Base-by-base conservation (phyloP, 2,797 vertebrate species). In the Sebastes baramenuke region DNA sequence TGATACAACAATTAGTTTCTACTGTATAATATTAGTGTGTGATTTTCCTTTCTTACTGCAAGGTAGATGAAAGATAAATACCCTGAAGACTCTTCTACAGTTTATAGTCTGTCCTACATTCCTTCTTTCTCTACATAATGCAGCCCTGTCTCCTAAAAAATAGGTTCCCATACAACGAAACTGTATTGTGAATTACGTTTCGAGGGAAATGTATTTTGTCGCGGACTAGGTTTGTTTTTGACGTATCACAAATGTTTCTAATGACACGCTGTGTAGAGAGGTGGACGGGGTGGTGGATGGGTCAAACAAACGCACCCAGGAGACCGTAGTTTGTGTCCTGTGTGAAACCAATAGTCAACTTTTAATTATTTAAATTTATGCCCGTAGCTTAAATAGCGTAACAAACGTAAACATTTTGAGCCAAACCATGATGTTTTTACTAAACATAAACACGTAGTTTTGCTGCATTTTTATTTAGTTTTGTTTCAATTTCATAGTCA, bases 61-160 rank as follows among this genome's bases (percentile, higher is more conserved):
- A 6, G 30, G 16, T 6, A 38, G 20, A 29, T 1, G 20, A 34
- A 55, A 61, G 14, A 61, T 36, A 54, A 79, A 75, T 49, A 30
- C 30, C 65, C 62, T 54, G 18, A 67, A 60, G 24, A 42, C 12
- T 25, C 7, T 14, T 65, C 10, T 2, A 72, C 7, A 27, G n/a
- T 72, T 58, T 55, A n/a, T 27, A 72, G 30, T 52, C 30, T 27
- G 70, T 27, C n/a, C 64, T 78, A 58, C 9, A 68, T 77, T 72
- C n/a, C 32, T 46, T 61, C 6, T 65, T 46, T 32, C 4, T 59
- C 13, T 49, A 24, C 64, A 27, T 25, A 11, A 1, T 52, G 49
- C 18, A 52, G 49, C 20, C 18, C 20, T 52, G 42, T 18, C 42
- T 46, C 42, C 42, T 18, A 46, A 46, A 18, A 46, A 46, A 18